phyloP scores from a whole-genome alignment of 1,140 invertebrate species.

The Sinella curviseta region DNA sequence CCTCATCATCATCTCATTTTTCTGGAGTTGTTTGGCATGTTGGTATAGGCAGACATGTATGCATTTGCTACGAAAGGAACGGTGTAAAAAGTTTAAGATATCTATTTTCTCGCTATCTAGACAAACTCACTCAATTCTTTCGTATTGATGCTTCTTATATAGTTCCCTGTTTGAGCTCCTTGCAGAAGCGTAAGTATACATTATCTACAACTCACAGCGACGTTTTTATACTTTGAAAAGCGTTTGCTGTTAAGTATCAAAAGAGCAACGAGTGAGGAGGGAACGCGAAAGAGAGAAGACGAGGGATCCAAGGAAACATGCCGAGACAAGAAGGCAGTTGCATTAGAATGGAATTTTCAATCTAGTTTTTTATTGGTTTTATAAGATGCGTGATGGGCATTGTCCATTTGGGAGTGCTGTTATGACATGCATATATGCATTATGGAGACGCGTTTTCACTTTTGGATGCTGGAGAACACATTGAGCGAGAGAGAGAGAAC shows the following conservation, averaged over 20 bases:
- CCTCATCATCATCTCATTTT: neutral
- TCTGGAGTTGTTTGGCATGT: neutral
- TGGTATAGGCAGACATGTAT: neutral
- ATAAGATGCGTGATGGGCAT: conserved; percentile 22
- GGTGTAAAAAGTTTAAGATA: conserved; percentile 17
- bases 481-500: too few relatives aligned
- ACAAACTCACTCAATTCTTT: neutral
- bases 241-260: neutral
- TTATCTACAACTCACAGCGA: neutral
- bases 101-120: neutral
- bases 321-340: conserved; percentile 7
- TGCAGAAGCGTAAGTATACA: neutral
- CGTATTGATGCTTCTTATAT: neutral
- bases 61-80: neutral
- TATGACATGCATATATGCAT: neutral
- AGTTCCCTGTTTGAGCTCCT: neutral
- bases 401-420: conserved; percentile 23
- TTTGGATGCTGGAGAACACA: too few relatives aligned
- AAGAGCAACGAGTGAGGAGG: neutral
- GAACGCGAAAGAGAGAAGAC: neutral
- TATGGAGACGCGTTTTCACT: neutral
- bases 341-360: conserved; percentile 20
- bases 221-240: neutral
- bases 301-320: neutral
- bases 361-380: conserved; percentile 28